These are phyloP conservation scores for Indicator indicator DNA, from an alignment of 2,113 vertebrate genomes.

Conservation along the genomic window DNA sequence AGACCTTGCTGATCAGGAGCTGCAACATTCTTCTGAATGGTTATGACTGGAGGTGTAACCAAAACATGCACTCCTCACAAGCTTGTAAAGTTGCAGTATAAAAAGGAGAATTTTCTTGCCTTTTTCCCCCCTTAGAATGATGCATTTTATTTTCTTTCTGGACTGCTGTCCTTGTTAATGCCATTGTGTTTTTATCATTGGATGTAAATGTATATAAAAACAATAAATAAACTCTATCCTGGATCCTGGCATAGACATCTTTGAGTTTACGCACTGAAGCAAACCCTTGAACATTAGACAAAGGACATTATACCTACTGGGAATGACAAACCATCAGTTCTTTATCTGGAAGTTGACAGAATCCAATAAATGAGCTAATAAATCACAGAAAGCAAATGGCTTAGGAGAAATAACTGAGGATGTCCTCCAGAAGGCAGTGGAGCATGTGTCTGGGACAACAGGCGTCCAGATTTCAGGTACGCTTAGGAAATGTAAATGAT, in stretches of 20 bases:
- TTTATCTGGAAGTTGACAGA: not conserved
- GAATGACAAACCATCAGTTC: not conserved
- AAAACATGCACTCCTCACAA: not conserved
- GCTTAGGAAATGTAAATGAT: not conserved
- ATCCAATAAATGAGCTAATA: not conserved
- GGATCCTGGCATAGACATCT: not conserved
- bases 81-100: not conserved
- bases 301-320: not conserved
- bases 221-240: not conserved
- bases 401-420: not conserved
- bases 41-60: not conserved
- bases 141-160: not conserved
- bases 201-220: not conserved
- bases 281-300: not conserved
- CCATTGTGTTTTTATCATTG: not conserved
- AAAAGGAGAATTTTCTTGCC: not conserved
- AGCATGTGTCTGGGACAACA: not conserved
- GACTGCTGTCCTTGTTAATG: not conserved
- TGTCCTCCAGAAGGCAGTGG: not conserved
- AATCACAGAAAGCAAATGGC: not conserved
- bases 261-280: not conserved
- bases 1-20: not conserved
- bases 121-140: not conserved
- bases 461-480: accelerated
- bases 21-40: not conserved